Base-by-base conservation (phyloP, 1,140 invertebrate species). In the Olivierus martensii region DNA sequence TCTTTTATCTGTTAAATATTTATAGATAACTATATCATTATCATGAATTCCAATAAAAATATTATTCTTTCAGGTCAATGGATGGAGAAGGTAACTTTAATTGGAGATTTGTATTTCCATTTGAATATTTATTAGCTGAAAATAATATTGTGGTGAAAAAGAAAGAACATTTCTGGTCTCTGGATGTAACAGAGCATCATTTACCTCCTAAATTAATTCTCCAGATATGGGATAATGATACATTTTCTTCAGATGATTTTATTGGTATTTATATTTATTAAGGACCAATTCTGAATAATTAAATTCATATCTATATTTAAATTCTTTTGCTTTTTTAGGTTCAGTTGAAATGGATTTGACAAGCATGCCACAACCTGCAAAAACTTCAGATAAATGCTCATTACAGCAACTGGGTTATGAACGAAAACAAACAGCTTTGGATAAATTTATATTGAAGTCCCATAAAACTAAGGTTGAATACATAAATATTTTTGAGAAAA, bases 61-160 rank as follows among this genome's bases (percentile, higher is more conserved):
- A 6, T 9, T 41, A 5, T 41, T 9, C 39, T 15, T 35, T 14
- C 12, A 48, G 87, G 44, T 90, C 86, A 2, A 68, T 92, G 48
- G 90, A 86, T 6, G 87, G 87, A 5, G 87, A 90, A 69, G 88
- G 87, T 0, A 91, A 91, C 65, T 92, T 92, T 61, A 91, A 91
- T 67, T 92, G 87, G 87, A 73, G 88, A 49, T 89, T 90, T 66
- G 78, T 88, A 44, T 91, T 80, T 68, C 84, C 84, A 2, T 91
- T 91, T 63, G 85, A 91, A 56, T 92, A 91, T 69, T 70, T 91
- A 52, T 81, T 86, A n/a, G 87, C 86, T 0, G 87, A 91, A 69
- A 84, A 89, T 63, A 83, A 86, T 66, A 89, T 91, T 46, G 85
- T 91, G 0, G 86, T 87, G 38, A 82, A 83, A 11, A 71, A 82